Evolutionary conservation across 1,140 invertebrate genomes (phyloP).

Genomic region (Brachionus rubens): DNA sequence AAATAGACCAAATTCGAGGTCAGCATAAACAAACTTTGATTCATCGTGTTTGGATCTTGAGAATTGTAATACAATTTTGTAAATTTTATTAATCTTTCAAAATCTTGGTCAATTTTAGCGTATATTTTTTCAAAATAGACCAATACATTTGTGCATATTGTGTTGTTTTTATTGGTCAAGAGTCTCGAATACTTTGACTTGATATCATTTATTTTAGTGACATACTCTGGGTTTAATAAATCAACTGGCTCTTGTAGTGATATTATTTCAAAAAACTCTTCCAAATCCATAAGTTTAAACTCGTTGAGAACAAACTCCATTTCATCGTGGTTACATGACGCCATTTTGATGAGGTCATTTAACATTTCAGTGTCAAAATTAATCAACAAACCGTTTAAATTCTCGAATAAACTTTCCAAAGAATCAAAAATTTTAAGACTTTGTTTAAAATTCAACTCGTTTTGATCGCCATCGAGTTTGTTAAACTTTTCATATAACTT

Average conservation of each 20-base stretch:
- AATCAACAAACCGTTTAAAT: not conserved
- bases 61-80: not conserved
- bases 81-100: conserved; percentile 20
- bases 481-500: not conserved
- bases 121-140: conserved; percentile 20
- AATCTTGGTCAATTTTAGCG: not conserved
- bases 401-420: not conserved
- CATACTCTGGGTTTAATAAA: not conserved
- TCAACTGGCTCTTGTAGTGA: not conserved
- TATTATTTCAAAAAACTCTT: conserved; percentile 27
- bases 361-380: not conserved
- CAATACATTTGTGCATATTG: not conserved
- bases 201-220: not conserved
- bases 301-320: not conserved
- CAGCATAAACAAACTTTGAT: conserved; percentile 13
- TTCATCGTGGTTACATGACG: not conserved
- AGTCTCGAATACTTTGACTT: conserved; percentile 17
- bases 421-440: not conserved
- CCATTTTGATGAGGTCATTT: not conserved
- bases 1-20: conserved; percentile 7
- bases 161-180: not conserved
- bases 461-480: not conserved
- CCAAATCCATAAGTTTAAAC: not conserved
- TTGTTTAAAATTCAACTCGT: not conserved
- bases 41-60: not conserved